Percentiles rank a stretch among this genome's conserved stretches.
Conservation (phyloP, 2,888 invertebrate genomes). For the Teleogryllus oceanicus region DNA sequence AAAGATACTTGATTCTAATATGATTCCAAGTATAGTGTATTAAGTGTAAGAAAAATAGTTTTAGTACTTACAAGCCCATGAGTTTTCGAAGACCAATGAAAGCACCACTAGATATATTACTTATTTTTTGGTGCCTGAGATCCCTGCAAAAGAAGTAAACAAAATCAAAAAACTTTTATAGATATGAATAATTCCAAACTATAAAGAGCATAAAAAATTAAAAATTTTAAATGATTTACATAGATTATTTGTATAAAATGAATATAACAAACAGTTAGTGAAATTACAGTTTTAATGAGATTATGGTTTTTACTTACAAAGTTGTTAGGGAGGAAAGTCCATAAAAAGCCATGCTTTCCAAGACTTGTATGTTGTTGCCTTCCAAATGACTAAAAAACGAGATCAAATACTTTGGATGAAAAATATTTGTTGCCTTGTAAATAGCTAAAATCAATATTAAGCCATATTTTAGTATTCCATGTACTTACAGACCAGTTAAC, state of each 20-base stretch:
- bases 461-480: neutral
- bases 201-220: no score
- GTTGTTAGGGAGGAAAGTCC: conserved; percentile 45
- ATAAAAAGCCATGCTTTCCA: conserved; percentile 44
- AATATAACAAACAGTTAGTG: no score
- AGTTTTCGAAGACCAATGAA: conserved; percentile 45
- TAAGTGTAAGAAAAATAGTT: no score
- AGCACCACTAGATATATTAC: conserved; percentile 41
- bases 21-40: neutral
- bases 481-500: conserved; percentile 46
- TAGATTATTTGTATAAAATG: no score
- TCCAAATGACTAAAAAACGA: conserved; percentile 42
- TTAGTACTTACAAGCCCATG: conserved; percentile 43
- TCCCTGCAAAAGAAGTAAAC: conserved; percentile 39
- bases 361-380: conserved; percentile 42
- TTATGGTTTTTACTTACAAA: conserved; percentile 45
- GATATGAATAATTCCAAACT: no score
- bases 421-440: neutral
- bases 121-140: conserved; percentile 44
- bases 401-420: neutral
- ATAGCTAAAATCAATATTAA: neutral
- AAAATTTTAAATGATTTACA: no score
- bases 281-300: no score
- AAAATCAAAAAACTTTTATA: no score
- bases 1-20: no score